Evolutionary conservation across 1,140 invertebrate genomes (phyloP), one percentile per base, ranked within the genome.

Genomic region (Mamestra configurata): DNA sequence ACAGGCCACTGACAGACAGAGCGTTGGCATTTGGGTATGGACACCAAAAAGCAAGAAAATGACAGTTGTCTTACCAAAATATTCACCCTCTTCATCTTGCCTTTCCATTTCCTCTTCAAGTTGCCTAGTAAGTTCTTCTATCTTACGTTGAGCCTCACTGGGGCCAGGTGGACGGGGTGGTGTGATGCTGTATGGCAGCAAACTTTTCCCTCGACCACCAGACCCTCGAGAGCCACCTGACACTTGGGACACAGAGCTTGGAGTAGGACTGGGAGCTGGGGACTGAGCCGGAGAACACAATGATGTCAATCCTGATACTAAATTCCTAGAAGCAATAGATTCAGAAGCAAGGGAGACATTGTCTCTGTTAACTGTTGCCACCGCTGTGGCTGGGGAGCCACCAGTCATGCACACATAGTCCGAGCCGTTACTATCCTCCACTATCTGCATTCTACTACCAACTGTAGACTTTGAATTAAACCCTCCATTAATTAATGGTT

Each of bases 101-200:
- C 98, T 98, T 90, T 99, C 98, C 97, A 99, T 98, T 96, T 99
- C 98, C 90, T 99, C 98, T 93, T 99, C 98, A 79, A 99, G 96
- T 89, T 98, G 97, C 59, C 98, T 95, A 2, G 98, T 99, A 57
- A 99, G 95, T 88, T 98, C 98, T 92, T 99, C 98, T 86, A 99
- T 97, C 95, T 98, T 98, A 73, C 97, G 96, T 93, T 99, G 98
- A 43, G 98, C 98, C 94, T 98, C 98, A 64, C 98, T 98, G 13
- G 97, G 98, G 1, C 98, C 98, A 94, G 98, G 93, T 72, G 97
- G 97, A 80, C 97, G 96, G 77, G 98, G 97, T 55, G 97, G 98
- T 43, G 98, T 98, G 15, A 99, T 97, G 95, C 98, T 98, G 85
- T 98, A 99, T 0, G 98, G 98, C 59, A 99, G 92, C 46, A 98